Conservation (phyloP, 2,113 vertebrate species). For the Lepisosteus oculatus region DNA sequence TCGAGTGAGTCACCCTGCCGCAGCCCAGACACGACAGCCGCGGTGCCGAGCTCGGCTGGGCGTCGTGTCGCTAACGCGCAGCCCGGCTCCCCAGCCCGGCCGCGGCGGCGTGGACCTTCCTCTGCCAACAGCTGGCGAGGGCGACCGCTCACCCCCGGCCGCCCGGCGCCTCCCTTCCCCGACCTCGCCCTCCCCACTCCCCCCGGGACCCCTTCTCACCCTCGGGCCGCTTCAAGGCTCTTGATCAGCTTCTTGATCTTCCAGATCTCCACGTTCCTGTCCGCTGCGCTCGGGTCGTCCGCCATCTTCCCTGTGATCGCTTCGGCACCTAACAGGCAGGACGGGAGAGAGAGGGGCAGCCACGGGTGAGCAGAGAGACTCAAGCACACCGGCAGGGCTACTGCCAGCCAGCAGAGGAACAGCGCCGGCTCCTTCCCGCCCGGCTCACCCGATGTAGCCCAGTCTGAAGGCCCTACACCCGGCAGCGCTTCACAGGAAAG, state of each 20-base stretch:
- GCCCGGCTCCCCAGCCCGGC: no score
- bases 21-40: no score
- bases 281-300: slow-evolving; percentile 95
- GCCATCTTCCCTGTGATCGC: slow-evolving; percentile 84
- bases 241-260: slow-evolving; percentile 99
- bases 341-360: slow-evolving; percentile 2
- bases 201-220: slow-evolving; percentile 64
- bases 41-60: background rate
- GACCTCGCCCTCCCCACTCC: background rate
- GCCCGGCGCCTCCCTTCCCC: background rate
- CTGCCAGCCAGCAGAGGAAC: slow-evolving; percentile 34
- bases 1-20: no score
- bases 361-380: background rate
- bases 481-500: slow-evolving; percentile 43
- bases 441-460: slow-evolving; percentile 36
- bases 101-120: background rate
- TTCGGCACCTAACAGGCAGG: slow-evolving; percentile 60
- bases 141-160: background rate
- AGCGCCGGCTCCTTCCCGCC: slow-evolving; percentile 44
- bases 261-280: slow-evolving; percentile 98
- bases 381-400: slow-evolving; percentile 8
- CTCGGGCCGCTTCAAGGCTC: slow-evolving; percentile 92
- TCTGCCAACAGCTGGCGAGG: background rate
- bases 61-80: background rate
- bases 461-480: slow-evolving; percentile 26